These are phyloP conservation scores for Vireo griseus DNA, from an alignment of 2,797 vertebrate genomes.

Conservation along the genomic window DNA sequence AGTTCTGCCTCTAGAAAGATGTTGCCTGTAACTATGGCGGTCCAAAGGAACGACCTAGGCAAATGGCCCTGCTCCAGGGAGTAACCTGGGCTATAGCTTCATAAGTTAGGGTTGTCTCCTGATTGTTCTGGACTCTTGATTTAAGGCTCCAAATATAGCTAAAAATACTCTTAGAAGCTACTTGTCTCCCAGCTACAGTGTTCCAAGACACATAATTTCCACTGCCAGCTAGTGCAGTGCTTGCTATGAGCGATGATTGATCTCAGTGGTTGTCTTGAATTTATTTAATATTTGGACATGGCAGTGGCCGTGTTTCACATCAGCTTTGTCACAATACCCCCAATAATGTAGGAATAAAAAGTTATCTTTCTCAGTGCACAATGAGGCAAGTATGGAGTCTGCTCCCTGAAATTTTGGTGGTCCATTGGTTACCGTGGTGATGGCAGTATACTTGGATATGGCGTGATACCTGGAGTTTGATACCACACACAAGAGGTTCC, in stretches of 20 bases:
- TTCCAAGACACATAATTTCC: neutral
- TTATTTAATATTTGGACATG: neutral
- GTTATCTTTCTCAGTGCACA: neutral
- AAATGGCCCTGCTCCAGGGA: neutral
- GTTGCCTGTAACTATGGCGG: neutral
- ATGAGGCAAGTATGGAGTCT: neutral
- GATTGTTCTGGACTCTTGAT: neutral
- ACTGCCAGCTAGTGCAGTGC: neutral
- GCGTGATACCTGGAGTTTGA: neutral
- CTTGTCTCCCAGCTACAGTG: neutral
- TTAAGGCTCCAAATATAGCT: neutral
- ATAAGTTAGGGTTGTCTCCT: neutral
- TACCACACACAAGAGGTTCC: neutral
- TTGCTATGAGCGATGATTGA: neutral
- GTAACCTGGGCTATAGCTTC: neutral
- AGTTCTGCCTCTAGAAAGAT: neutral
- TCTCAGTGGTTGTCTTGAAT: neutral
- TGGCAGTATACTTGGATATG: too few species aligned
- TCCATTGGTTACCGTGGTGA: neutral
- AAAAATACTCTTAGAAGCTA: neutral
- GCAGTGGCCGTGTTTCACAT: neutral
- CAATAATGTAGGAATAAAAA: neutral
- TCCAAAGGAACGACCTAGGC: neutral
- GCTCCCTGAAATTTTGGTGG: neutral
- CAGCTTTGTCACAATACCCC: neutral